Conservation (phyloP, 1,140 invertebrate genomes). For the Hetaerina americana region DNA sequence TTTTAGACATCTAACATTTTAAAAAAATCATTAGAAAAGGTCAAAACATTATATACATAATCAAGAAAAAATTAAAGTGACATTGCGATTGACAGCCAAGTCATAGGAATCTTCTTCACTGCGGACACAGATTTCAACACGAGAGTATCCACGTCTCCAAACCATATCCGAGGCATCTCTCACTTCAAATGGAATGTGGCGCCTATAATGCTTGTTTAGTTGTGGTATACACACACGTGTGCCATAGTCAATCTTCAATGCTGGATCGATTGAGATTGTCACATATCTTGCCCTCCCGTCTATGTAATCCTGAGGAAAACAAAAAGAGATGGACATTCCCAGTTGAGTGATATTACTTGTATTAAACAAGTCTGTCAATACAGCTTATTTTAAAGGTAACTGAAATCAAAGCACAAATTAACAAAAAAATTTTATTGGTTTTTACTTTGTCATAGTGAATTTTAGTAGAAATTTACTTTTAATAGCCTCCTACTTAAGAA, state of each 20-base stretch:
- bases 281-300: slow-evolving; percentile 33
- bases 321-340: neutral
- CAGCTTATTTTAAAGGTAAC: no score
- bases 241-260: slow-evolving; percentile 29
- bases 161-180: slow-evolving; percentile 28
- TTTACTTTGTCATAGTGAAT: no score
- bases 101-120: slow-evolving; percentile 38
- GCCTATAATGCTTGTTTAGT: slow-evolving; percentile 33
- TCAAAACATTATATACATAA: no score
- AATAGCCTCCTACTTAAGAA: no score
- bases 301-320: slow-evolving; percentile 31
- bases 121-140: slow-evolving; percentile 36
- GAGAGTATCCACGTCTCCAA: slow-evolving; percentile 25
- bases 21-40: no score
- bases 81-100: slow-evolving; percentile 26
- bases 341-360: neutral
- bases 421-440: no score
- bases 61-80: neutral
- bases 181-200: slow-evolving; percentile 28
- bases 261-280: slow-evolving; percentile 33
- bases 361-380: no score
- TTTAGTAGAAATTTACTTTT: no score
- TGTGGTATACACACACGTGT: slow-evolving; percentile 34
- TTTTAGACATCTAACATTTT: no score
- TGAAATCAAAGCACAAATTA: no score